phyloP scores from a whole-genome alignment of 1,140 invertebrate species.

The Eurosta solidaginis region DNA sequence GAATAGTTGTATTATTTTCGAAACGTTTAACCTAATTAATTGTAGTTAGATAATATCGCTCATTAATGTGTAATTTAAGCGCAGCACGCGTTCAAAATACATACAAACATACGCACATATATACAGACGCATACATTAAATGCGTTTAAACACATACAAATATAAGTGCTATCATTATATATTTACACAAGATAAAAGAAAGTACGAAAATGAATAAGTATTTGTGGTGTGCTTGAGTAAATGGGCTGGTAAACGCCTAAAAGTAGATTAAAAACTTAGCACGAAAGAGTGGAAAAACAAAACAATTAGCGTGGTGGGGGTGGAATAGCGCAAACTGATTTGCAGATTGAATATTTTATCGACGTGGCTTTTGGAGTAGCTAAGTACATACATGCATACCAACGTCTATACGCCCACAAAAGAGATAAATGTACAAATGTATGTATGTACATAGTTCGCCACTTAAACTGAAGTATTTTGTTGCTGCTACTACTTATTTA shows the following conservation, averaged over 20 bases:
- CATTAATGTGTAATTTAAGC: slow-evolving; percentile 24
- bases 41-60: slow-evolving; percentile 27
- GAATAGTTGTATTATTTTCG: slow-evolving; percentile 5
- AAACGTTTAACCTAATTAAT: slow-evolving; percentile 27
- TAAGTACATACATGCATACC: too few relatives aligned
- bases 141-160: neutral
- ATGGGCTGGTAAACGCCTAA: neutral
- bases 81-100: neutral
- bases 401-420: too few relatives aligned
- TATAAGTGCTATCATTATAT: too few relatives aligned
- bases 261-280: slow-evolving; percentile 9
- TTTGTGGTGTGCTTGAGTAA: neutral
- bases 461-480: too few relatives aligned
- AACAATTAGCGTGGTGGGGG: neutral
- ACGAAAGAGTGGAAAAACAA: neutral
- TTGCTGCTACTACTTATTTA: too few relatives aligned
- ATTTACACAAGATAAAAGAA: neutral
- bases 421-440: too few relatives aligned
- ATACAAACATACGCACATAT: neutral
- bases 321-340: neutral
- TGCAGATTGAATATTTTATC: neutral
- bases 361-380: too few relatives aligned
- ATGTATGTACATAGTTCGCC: too few relatives aligned
- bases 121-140: neutral
- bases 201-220: neutral